phyloP scores from a whole-genome alignment of 2,888 invertebrate genomes.

The Ichneumoninae sp. region DNA sequence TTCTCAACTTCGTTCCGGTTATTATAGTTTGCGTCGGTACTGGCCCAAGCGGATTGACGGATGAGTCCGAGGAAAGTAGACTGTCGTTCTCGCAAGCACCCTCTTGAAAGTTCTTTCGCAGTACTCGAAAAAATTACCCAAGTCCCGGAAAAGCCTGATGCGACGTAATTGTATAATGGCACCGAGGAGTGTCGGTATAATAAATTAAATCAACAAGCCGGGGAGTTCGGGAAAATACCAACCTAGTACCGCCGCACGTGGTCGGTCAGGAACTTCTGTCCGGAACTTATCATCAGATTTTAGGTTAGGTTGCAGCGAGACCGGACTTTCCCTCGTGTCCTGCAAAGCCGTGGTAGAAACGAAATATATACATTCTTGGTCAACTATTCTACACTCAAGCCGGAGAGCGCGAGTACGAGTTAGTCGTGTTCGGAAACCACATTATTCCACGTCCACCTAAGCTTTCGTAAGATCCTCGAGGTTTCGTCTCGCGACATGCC shows the following conservation, averaged over 20 bases:
- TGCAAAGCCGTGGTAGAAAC: too few relatives aligned
- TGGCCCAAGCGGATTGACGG: background rate
- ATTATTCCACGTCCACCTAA: background rate
- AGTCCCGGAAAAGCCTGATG: background rate
- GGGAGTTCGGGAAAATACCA: too few relatives aligned
- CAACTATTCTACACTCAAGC: too few relatives aligned
- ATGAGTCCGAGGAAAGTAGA: background rate
- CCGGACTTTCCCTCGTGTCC: too few relatives aligned
- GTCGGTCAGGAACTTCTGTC: too few relatives aligned
- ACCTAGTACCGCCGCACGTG: too few relatives aligned
- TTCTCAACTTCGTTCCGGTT: slow-evolving; percentile 15
- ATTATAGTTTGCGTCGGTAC: background rate
- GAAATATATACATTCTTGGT: too few relatives aligned
- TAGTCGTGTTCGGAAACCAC: slow-evolving; percentile 3
- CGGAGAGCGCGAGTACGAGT: background rate
- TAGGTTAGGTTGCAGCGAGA: too few relatives aligned
- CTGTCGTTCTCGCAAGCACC: background rate
- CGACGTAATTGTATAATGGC: background rate
- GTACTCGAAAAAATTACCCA: background rate
- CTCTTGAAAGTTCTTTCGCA: background rate
- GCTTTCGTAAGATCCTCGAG: slow-evolving; percentile 18
- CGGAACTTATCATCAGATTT: too few relatives aligned
- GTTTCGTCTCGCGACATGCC: slow-evolving; percentile 23
- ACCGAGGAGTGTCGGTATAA: background rate
- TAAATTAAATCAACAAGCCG: background rate